A percentile compares a stretch with the other conserved stretches of the same genome.
phyloP scores from a whole-genome alignment of 2,113 vertebrate genomes.

The Calyptomena viridis region DNA sequence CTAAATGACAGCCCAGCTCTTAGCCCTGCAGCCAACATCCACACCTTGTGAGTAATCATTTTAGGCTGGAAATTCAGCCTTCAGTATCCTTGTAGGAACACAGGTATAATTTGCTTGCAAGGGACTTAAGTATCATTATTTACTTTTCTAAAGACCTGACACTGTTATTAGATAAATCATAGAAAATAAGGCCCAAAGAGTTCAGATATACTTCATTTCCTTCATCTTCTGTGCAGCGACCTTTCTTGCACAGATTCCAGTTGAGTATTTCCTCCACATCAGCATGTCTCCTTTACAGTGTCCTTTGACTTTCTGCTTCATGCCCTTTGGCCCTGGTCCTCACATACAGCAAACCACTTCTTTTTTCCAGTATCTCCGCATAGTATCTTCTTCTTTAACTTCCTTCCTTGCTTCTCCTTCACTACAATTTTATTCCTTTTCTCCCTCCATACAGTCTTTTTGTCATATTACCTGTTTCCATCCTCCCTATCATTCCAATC shows the following conservation, averaged over 20 bases:
- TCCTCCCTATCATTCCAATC: background rate
- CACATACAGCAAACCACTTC: background rate
- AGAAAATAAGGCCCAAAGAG: background rate
- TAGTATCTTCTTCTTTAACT: background rate
- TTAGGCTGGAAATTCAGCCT: slow-evolving; percentile 28
- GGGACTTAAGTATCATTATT: background rate
- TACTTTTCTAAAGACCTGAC: background rate
- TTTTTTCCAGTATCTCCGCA: background rate
- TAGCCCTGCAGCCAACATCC: background rate
- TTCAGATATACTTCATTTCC: background rate
- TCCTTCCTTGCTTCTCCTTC: background rate
- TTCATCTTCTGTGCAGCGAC: background rate
- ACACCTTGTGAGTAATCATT: slow-evolving; percentile 8
- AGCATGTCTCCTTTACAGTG: background rate
- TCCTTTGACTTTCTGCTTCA: background rate
- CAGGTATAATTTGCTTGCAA: background rate
- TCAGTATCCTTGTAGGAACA: background rate
- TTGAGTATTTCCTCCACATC: background rate
- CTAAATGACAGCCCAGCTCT: background rate
- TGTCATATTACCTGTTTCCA: background rate
- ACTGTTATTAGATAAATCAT: background rate
- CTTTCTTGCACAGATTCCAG: background rate
- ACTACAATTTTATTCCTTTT: background rate
- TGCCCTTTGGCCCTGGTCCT: background rate
- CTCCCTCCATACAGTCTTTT: background rate